A percentile compares a stretch with the other conserved stretches of the same genome.
phyloP scores from a whole-genome alignment of 37 sponge, comb jelly and placozoan species.

The Ephydatia muelleri region DNA sequence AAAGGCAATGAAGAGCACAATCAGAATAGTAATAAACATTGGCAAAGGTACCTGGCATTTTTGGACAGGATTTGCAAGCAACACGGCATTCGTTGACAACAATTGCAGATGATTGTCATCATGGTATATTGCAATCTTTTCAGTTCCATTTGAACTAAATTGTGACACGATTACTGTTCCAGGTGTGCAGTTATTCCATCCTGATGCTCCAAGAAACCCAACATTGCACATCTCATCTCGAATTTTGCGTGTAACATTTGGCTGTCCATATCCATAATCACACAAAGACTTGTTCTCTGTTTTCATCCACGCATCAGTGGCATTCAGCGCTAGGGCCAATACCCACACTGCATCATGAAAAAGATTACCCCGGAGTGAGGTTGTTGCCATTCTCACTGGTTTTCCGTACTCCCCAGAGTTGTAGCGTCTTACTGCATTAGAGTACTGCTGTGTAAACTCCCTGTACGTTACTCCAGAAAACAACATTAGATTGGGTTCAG shows the following conservation, averaged over 20 bases:
- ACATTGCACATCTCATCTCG: neutral
- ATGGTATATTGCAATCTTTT: neutral
- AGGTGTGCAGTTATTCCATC: neutral
- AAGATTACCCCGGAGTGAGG: neutral
- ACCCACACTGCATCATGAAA: constrained; percentile 41
- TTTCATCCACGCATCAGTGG: neutral
- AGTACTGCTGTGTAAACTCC: constrained; percentile 1
- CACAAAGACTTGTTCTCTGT: neutral
- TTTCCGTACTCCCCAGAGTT: neutral
- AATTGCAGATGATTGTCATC: neutral
- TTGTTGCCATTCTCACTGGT: neutral
- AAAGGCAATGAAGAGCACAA: neutral
- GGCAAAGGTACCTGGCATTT: neutral
- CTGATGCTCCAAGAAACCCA: neutral
- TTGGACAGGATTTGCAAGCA: neutral
- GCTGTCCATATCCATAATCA: neutral
- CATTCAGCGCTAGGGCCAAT: constrained; percentile 21
- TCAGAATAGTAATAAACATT: neutral
- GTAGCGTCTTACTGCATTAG: neutral
- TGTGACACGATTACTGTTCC: neutral
- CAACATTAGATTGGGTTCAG: neutral
- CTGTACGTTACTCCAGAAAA: neutral
- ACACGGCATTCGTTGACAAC: neutral
- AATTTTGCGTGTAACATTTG: neutral
- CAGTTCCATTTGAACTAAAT: neutral